Conservation (phyloP, 2,888 invertebrate genomes). For the Dynastes hyllus region DNA sequence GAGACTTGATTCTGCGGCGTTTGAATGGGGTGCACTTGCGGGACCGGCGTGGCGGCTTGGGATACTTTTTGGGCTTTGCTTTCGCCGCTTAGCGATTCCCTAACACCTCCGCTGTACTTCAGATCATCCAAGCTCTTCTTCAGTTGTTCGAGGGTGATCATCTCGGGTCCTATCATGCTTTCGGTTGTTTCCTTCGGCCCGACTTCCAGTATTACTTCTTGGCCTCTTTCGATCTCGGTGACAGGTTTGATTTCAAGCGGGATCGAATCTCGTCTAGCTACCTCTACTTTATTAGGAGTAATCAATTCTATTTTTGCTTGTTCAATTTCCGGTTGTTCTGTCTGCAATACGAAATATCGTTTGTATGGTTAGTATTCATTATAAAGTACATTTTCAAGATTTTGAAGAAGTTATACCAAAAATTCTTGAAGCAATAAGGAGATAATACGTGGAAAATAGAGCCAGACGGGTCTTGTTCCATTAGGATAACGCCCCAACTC, state of each 20-base stretch:
- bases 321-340: conserved; percentile 23
- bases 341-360: not conserved
- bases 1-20: conserved; percentile 52
- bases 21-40: conserved; percentile 49
- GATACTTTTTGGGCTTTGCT: conserved; percentile 51
- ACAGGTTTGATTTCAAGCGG: conserved; percentile 60
- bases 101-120: conserved; percentile 64
- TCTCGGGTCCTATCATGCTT: conserved; percentile 69
- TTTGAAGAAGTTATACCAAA: no score
- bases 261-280: conserved; percentile 57
- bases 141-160: conserved; percentile 74
- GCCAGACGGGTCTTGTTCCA: no score
- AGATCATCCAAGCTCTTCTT: conserved; percentile 76
- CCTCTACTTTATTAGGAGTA: conserved; percentile 56
- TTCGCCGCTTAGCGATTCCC: conserved; percentile 55
- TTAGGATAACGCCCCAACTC: no score
- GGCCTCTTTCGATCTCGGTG: conserved; percentile 61
- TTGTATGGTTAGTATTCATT: no score
- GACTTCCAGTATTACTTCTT: conserved; percentile 56
- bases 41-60: conserved; percentile 49
- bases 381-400: no score
- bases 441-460: no score
- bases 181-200: conserved; percentile 57
- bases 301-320: conserved; percentile 54
- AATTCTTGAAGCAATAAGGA: no score